phyloP scores from a whole-genome alignment of 2,888 invertebrate species.

The Liposcelis brunnea region DNA sequence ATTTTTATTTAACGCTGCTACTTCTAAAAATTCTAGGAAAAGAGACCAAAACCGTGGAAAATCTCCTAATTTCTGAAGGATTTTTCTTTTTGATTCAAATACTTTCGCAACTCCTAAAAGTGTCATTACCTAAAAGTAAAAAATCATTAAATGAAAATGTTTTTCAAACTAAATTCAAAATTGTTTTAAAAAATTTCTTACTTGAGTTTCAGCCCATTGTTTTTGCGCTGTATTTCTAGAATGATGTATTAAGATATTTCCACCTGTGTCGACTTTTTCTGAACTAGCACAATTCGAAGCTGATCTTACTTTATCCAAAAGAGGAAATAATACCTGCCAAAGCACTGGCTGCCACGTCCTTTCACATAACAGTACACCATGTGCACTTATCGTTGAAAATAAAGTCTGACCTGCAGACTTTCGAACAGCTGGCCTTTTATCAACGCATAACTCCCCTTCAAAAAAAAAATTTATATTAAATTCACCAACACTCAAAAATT shows the following conservation, averaged over 20 bases:
- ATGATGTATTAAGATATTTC: conserved; percentile 93
- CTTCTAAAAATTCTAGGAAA: conserved; percentile 83
- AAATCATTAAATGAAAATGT: neutral
- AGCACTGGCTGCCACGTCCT: conserved; percentile 89
- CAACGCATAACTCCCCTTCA: conserved; percentile 77
- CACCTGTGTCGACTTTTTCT: conserved; percentile 71
- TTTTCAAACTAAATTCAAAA: conserved; percentile 6
- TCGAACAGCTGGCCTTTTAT: conserved; percentile 85
- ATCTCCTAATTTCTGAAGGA: conserved; percentile 70
- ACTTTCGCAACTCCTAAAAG: conserved; percentile 83
- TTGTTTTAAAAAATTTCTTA: conserved; percentile 19
- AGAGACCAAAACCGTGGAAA: conserved; percentile 89
- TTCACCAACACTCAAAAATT: no score
- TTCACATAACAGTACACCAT: conserved; percentile 71
- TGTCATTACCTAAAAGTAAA: conserved; percentile 48
- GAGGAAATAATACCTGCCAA: conserved; percentile 85
- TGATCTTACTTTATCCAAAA: conserved; percentile 77
- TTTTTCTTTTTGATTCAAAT: conserved; percentile 78
- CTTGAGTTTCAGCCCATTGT: conserved; percentile 97
- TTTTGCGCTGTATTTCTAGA: conserved; percentile 97
- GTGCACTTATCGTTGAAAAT: conserved; percentile 93
- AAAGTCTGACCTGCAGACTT: conserved; percentile 95
- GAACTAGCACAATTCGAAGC: conserved; percentile 43
- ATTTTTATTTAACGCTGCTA: conserved; percentile 78
- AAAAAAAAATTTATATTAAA: conserved; percentile 8